A percentile compares a stretch with the other conserved stretches of the same genome.
phyloP scores from a whole-genome alignment of 2,113 vertebrate species.

The Corythornis vintsioides region DNA sequence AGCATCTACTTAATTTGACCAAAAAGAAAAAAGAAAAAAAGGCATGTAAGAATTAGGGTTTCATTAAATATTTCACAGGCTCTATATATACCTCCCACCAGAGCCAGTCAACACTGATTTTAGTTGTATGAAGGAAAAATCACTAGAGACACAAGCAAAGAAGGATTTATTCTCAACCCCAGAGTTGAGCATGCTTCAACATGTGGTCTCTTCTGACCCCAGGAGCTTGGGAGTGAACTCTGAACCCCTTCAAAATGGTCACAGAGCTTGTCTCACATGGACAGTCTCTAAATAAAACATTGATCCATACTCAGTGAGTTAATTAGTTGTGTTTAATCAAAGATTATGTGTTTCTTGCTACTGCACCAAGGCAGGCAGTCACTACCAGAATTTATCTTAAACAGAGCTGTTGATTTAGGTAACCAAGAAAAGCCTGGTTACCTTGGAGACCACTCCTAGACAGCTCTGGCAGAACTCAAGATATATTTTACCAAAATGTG shows the following conservation, averaged over 20 bases:
- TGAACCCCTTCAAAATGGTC: neutral
- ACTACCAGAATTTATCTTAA: slow-evolving; percentile 46
- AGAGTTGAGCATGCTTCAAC: neutral
- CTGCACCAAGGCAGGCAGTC: neutral
- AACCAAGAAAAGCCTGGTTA: slow-evolving; percentile 36
- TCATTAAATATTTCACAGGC: neutral
- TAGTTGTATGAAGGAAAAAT: neutral
- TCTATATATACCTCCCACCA: neutral
- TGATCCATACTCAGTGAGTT: neutral
- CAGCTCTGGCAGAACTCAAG: neutral
- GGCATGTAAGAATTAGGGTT: neutral
- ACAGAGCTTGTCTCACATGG: neutral
- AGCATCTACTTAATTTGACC: neutral
- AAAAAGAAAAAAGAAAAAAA: neutral
- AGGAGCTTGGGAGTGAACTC: neutral
- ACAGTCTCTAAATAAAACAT: neutral
- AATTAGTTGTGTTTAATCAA: neutral
- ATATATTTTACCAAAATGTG: neutral
- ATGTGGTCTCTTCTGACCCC: neutral
- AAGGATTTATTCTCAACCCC: neutral
- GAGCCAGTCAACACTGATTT: neutral
- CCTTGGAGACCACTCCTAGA: slow-evolving; percentile 52
- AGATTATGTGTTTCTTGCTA: neutral
- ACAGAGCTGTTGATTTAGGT: neutral
- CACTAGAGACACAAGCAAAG: rapidly evolving